These are phyloP conservation scores for Asbolus verrucosus DNA, from an alignment of 1,140 invertebrate genomes.

Conservation along the genomic window DNA sequence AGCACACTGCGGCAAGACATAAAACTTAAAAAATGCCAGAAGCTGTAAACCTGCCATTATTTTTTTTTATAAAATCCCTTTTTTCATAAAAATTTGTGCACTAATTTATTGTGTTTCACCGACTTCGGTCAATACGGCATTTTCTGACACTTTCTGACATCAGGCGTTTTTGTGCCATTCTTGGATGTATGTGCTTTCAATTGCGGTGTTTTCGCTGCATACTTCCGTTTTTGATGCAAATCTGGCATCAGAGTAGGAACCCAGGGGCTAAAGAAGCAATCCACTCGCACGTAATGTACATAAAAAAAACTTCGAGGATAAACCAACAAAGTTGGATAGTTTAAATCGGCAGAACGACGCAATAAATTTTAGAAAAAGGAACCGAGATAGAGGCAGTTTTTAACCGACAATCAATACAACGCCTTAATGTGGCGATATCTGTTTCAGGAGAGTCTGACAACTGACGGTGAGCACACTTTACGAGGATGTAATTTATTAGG, in stretches of 20 bases:
- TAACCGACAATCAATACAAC: conserved; percentile 49
- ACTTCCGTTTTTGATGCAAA: conserved; percentile 1
- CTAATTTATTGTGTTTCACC: no score
- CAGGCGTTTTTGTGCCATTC: no score
- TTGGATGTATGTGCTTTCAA: no score
- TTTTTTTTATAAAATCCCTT: no score
- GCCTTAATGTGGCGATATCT: conserved; percentile 51
- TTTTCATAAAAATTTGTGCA: no score
- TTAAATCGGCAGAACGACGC: conserved; percentile 39
- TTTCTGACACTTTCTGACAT: no score
- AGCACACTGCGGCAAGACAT: no score
- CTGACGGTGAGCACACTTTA: conserved; percentile 42
- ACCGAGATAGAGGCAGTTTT: conserved; percentile 50
- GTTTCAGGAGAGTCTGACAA: conserved; percentile 50
- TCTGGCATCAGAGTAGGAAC: conserved; percentile 6
- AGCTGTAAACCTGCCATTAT: no score
- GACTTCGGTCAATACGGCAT: no score
- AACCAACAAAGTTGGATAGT: conserved; percentile 34
- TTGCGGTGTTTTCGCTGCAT: no score
- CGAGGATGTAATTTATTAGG: conserved; percentile 44
- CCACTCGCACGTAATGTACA: conserved; percentile 28
- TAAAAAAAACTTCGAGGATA: conserved; percentile 27
- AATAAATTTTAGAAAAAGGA: conserved; percentile 48
- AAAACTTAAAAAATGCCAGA: no score
- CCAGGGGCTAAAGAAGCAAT: conserved; percentile 25